Base-by-base conservation (phyloP, 2,888 invertebrate species). In the Sinodicranocentrus sp. region DNA sequence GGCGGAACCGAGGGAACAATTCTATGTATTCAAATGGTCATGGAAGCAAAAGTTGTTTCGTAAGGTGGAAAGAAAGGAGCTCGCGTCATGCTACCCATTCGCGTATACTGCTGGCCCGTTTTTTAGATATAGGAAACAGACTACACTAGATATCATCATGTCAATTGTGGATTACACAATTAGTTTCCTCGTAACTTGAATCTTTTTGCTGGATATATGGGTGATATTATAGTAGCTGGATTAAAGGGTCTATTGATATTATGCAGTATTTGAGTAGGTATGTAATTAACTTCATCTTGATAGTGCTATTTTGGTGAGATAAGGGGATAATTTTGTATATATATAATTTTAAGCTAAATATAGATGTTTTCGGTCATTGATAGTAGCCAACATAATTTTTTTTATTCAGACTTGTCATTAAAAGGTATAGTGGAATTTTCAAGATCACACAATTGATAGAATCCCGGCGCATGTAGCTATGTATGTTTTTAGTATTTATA, bases 161-260 rank as follows among this genome's bases (percentile, higher is more conserved):
- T 25, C 59, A 1, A 59, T 59, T 59, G 3, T 59, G 15, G 59
- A 59, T 59, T 59, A 59, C 26, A 59, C 59, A 3, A 25, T 26
- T 59, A 25, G 3, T 17, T 59, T 26, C 5, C 17, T 59, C 6
- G 1, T 59, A 23, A 15, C 26, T 19, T 52, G 19, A 48, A 48
- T 10, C 5, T 8, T 8, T 39, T 13, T 8, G 6, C 13, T 13
- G 6, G 13, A 39, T 39, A 5, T 8, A 8, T 39, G n/a, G n/a
- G 39, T 39, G 5, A 39, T 39, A 39, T 39, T 39, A 39, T 39
- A 39, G 13, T 8, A 5, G 5, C 39, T 8, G 13, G 39, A 8
- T 8, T 39, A 39, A 5, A 39, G 39, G 5, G 13, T 39, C 13
- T 39, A 13, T 39, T 39, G 39, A 39, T 39, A 39, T 39, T 5